Evolutionary conservation across 2,888 invertebrate species (phyloP), one percentile per base, ranked within the genome.

Genomic region (Nomada goodeniana): DNA sequence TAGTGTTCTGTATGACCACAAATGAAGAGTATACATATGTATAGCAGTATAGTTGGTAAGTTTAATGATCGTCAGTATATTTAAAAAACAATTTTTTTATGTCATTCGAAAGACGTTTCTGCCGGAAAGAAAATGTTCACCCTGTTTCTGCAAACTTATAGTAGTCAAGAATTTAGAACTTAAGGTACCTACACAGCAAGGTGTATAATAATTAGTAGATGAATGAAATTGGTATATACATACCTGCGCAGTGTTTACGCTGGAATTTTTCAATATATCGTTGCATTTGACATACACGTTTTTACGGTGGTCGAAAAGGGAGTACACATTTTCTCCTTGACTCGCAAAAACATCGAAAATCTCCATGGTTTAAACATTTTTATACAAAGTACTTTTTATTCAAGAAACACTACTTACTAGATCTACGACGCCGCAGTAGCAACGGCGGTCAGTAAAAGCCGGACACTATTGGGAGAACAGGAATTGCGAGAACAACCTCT

Each of bases 371-470:
- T 15, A 26, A 50, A 29, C 44, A 18, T 44, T 60, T 53, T 53
- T 67, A 23, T n/a, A 42, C 1, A 23, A 53, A 23, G 44, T 60
- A 74, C 61, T 64, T 77, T 75, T 72, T 72, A 50, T 26, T n/a
- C 52, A 18, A 53, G 65, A 74, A 61, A 76, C 74, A 74, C 68
- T 74, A 60, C 64, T 3, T 70, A 76, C 78, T 80, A 88, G 88
- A 87, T 87, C 86, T 82, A 84, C 88, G 89, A 88, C 87, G 89
- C 88, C 86, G 87, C 85, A 87, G 87, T 88, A 89, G 89, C 89
- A 90, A 90, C 91, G 90, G 89, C 90, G 90, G 91, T 91, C 89
- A 90, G 88, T 85, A 76, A 76, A 87, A 88, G 86, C 86, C 89
- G 87, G 86, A 80, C 74, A 72, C n/a, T 76, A 91, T 82, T 85